These are phyloP conservation scores for Papilio polytes DNA, from an alignment of 1,140 invertebrate species.

Conservation along the genomic window DNA sequence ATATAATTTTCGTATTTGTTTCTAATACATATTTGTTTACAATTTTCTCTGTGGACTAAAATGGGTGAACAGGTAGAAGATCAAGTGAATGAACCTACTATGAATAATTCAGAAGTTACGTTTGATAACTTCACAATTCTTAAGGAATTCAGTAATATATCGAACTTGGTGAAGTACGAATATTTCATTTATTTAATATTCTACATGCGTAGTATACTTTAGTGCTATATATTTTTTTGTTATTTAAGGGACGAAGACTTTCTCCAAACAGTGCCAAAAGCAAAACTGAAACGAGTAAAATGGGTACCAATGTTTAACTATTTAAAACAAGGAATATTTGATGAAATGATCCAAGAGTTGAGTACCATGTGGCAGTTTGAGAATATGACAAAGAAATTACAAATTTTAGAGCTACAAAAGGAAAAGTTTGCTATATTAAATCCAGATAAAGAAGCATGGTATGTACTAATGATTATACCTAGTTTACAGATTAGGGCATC, in stretches of 20 bases:
- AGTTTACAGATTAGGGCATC: too few species aligned
- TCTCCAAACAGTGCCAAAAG: slow-evolving; percentile 72
- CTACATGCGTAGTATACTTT: background rate
- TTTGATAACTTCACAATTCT: slow-evolving; percentile 76
- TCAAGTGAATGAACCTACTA: slow-evolving; percentile 56
- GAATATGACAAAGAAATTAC: slow-evolving; percentile 74
- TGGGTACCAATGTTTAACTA: slow-evolving; percentile 79
- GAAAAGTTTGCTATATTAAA: slow-evolving; percentile 70
- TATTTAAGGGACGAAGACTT: slow-evolving; percentile 76
- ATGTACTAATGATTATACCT: slow-evolving; percentile 40
- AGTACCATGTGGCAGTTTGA: slow-evolving; percentile 79
- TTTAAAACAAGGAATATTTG: slow-evolving; percentile 73
- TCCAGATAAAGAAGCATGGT: slow-evolving; percentile 64
- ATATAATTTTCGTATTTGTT: background rate
- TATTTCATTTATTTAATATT: slow-evolving; percentile 29
- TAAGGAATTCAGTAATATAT: slow-evolving; percentile 75
- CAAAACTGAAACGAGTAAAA: slow-evolving; percentile 72
- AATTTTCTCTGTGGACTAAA: slow-evolving; percentile 4
- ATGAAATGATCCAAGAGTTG: slow-evolving; percentile 76
- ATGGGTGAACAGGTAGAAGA: slow-evolving; percentile 65
- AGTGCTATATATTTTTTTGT: slow-evolving; percentile 8
- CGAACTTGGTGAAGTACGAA: slow-evolving; percentile 66
- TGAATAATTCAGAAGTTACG: slow-evolving; percentile 60
- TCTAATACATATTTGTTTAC: background rate
- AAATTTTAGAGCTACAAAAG: slow-evolving; percentile 71